Percentiles rank a stretch among this genome's conserved stretches.
Evolutionary conservation across 2,113 vertebrate species (phyloP).

Genomic region (Chaetura pelagica): DNA sequence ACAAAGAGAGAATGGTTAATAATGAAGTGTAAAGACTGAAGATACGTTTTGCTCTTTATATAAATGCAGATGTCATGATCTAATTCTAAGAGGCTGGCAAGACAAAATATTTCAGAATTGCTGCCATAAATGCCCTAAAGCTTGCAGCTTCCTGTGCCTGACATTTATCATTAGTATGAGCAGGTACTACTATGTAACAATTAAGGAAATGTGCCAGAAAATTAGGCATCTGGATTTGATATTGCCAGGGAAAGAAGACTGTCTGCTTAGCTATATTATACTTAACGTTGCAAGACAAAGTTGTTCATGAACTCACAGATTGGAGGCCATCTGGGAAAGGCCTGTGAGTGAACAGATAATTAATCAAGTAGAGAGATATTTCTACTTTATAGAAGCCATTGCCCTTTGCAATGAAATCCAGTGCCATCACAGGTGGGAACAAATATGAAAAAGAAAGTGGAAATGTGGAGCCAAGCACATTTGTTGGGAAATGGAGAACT

Average conservation of each 20-base stretch:
- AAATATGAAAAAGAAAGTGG: not conserved
- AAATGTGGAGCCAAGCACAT: not conserved
- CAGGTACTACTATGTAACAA: not conserved
- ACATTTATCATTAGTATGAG: not conserved
- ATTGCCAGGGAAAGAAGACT: not conserved
- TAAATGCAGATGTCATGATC: not conserved
- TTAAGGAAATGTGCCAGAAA: not conserved
- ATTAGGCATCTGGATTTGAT: not conserved
- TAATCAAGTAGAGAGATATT: constrained; percentile 34
- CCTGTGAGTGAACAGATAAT: not conserved
- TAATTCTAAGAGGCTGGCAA: not conserved
- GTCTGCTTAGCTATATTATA: not conserved
- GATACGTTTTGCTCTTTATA: not conserved
- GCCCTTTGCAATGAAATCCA: not conserved
- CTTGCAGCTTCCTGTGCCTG: not conserved
- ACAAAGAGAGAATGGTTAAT: not conserved
- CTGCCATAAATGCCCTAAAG: not conserved
- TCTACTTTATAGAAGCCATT: not conserved
- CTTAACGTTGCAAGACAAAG: not conserved
- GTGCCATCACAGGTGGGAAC: not conserved
- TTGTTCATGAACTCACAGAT: not conserved
- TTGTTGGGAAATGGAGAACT: not conserved
- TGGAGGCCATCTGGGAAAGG: constrained; percentile 10
- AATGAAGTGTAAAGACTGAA: not conserved
- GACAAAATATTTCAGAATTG: not conserved